phyloP scores from a whole-genome alignment of 1,140 invertebrate genomes.

The Laupala kohalensis region DNA sequence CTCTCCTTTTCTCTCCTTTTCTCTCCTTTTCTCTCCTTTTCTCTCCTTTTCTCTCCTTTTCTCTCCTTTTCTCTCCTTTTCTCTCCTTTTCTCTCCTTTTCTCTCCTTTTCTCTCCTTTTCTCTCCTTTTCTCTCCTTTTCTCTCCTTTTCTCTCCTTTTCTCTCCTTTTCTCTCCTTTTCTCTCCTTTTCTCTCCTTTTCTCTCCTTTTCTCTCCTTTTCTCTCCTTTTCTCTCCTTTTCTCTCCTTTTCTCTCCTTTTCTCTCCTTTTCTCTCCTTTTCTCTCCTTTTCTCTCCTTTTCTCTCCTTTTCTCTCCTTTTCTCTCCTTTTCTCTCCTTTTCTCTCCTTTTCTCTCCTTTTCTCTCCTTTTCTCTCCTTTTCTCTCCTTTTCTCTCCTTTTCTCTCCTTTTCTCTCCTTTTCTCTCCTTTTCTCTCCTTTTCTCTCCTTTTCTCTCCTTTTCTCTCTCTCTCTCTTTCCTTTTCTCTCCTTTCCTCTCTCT shows the following conservation, averaged over 20 bases:
- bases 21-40: neutral
- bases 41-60: neutral
- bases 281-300: no score
- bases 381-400: neutral
- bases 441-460: neutral
- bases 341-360: neutral
- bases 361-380: neutral
- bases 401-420: neutral
- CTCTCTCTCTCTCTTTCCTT: neutral
- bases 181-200: neutral
- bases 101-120: neutral
- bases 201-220: neutral
- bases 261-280: no score
- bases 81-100: neutral
- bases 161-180: neutral
- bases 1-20: neutral
- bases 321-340: neutral
- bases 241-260: no score
- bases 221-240: neutral
- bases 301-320: neutral
- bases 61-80: neutral
- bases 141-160: neutral
- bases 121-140: neutral
- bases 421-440: neutral
- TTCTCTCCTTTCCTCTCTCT: neutral